These are phyloP conservation scores for Herminia tarsipennalis DNA, from an alignment of 2,888 invertebrate species.

Conservation along the genomic window DNA sequence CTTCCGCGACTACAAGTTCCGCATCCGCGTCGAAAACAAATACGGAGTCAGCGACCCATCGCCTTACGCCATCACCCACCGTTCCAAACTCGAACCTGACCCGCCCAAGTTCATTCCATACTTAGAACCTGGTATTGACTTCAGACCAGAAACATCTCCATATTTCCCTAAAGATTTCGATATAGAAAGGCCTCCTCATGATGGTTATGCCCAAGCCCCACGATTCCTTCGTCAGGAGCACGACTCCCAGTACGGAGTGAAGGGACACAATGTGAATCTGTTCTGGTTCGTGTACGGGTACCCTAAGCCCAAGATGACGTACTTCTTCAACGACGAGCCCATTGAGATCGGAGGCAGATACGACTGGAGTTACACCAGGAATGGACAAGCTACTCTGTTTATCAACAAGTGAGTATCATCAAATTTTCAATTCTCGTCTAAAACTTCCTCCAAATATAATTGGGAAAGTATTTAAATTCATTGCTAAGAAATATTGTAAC, in stretches of 20 bases:
- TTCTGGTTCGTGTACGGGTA: conserved; percentile 98
- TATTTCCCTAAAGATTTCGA: conserved; percentile 97
- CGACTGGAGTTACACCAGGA: conserved; percentile 94
- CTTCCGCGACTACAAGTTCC: conserved; percentile 97
- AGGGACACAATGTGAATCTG: conserved; percentile 95
- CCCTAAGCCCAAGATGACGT: conserved; percentile 97
- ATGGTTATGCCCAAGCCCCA: conserved; percentile 93
- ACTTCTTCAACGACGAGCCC: conserved; percentile 93
- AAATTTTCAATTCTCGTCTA: too few species aligned
- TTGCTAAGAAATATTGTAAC: too few species aligned
- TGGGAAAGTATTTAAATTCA: too few species aligned
- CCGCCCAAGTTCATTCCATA: conserved; percentile 93
- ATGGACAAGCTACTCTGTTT: conserved; percentile 95
- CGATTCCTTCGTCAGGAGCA: conserved; percentile 94
- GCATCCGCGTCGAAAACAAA: conserved; percentile 98
- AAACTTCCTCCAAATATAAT: too few species aligned
- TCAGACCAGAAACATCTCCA: conserved; percentile 93
- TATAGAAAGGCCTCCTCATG: conserved; percentile 94
- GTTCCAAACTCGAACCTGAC: conserved; percentile 91
- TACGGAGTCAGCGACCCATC: conserved; percentile 98
- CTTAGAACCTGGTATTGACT: conserved; percentile 92
- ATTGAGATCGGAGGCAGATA: conserved; percentile 94
- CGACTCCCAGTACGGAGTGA: conserved; percentile 96
- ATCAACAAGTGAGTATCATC: conserved; percentile 92
- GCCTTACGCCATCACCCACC: conserved; percentile 93